Percentiles rank a stretch among this genome's conserved stretches.
These are phyloP conservation scores for Folsomia manolachei DNA, from an alignment of 2,888 invertebrate genomes.

Conservation along the genomic window DNA sequence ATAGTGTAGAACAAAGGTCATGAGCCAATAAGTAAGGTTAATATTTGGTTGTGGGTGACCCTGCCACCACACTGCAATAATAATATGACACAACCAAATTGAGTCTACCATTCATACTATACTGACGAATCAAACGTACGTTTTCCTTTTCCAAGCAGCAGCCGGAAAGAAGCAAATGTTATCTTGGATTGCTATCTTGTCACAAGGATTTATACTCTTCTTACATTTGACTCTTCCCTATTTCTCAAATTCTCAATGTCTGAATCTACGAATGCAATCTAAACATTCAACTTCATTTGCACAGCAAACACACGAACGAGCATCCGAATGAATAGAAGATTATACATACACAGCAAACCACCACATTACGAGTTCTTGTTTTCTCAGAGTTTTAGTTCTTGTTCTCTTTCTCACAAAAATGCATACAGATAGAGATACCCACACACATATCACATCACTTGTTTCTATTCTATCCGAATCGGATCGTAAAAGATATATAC, in stretches of 20 bases:
- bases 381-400: not conserved
- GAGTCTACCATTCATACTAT: no score
- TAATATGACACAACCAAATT: no score
- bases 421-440: not conserved
- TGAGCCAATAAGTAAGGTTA: no score
- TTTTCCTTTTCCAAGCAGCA: conserved; percentile 19
- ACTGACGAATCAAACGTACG: no score
- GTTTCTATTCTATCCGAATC: no score
- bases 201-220: conserved; percentile 49
- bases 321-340: not conserved
- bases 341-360: not conserved
- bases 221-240: conserved; percentile 23
- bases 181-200: conserved; percentile 49
- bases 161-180: conserved; percentile 44
- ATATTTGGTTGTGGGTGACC: no score
- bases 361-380: not conserved
- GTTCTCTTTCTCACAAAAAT: not conserved
- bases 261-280: not conserved
- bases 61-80: no score
- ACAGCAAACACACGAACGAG: not conserved
- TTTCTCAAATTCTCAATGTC: not conserved
- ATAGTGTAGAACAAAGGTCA: no score
- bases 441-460: no score
- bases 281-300: not conserved
- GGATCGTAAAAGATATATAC: not conserved